A percentile compares a stretch with the other conserved stretches of the same genome.
Evolutionary conservation across 2,888 invertebrate species (phyloP).

Genomic region (Catocala nupta): DNA sequence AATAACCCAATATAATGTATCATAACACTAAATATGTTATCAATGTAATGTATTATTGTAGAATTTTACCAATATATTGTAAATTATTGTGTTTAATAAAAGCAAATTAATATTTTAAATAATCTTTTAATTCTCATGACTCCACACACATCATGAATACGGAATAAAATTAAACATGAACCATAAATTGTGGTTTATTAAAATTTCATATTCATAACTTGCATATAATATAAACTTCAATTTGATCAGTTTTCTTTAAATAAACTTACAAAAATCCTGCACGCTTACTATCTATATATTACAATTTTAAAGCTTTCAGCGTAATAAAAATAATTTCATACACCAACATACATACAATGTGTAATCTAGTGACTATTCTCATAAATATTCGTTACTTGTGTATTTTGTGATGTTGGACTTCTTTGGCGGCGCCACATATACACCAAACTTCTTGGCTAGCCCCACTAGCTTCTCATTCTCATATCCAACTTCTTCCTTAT

Average conservation of each 20-base stretch:
- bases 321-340: conserved; percentile 82
- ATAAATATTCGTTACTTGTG: conserved; percentile 89
- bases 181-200: conserved; percentile 78
- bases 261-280: conserved; percentile 85
- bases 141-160: conserved; percentile 57
- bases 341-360: conserved; percentile 59
- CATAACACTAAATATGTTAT: background rate
- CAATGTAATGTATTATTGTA: background rate
- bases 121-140: conserved; percentile 62
- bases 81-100: conserved; percentile 48
- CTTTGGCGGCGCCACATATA: conserved; percentile 84
- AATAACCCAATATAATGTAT: conserved; percentile 24
- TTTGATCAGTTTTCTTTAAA: conserved; percentile 83
- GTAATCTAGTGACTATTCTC: conserved; percentile 72
- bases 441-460: conserved; percentile 86
- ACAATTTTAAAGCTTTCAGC: conserved; percentile 86
- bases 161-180: conserved; percentile 71
- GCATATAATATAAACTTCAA: conserved; percentile 83
- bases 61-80: conserved; percentile 19
- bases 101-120: conserved; percentile 56
- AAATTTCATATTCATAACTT: conserved; percentile 85
- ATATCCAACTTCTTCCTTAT: conserved; percentile 88
- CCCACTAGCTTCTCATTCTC: conserved; percentile 85
- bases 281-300: conserved; percentile 84
- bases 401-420: conserved; percentile 90